Conservation (phyloP, 2,797 vertebrate species). For the Forpus xanthops region DNA sequence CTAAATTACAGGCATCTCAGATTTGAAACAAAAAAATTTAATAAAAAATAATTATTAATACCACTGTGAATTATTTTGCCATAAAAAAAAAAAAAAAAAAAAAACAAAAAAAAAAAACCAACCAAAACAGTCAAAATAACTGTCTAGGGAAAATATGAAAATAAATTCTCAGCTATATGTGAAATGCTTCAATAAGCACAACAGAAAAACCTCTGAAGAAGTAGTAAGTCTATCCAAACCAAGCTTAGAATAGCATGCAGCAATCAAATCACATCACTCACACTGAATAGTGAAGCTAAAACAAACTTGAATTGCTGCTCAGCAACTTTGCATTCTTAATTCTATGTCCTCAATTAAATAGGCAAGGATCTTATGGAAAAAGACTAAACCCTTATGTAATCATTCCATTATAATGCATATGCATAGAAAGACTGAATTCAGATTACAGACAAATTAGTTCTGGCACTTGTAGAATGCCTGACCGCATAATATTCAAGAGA, state of each 20-base stretch:
- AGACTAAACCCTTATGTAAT: neutral
- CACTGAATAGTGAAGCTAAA: neutral
- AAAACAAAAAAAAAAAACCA: neutral
- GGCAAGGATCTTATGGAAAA: neutral
- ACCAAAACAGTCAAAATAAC: neutral
- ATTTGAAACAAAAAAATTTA: neutral
- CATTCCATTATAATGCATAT: neutral
- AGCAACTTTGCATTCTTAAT: neutral
- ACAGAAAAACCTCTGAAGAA: neutral
- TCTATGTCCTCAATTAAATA: neutral
- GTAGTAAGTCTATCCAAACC: neutral
- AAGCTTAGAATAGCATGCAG: neutral
- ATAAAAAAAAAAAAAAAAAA: neutral
- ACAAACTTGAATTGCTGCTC: neutral
- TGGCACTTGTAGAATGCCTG: neutral
- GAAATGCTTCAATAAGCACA: neutral
- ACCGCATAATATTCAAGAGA: neutral
- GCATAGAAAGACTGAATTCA: neutral
- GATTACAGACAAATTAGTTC: neutral
- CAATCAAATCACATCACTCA: neutral
- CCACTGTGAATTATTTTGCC: neutral
- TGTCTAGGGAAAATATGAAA: neutral
- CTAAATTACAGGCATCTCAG: neutral
- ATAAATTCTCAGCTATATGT: neutral
- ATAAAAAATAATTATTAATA: neutral